Evolutionary conservation across 1,140 invertebrate species (phyloP).

Genomic region (Cyphomyrmex costatus): DNA sequence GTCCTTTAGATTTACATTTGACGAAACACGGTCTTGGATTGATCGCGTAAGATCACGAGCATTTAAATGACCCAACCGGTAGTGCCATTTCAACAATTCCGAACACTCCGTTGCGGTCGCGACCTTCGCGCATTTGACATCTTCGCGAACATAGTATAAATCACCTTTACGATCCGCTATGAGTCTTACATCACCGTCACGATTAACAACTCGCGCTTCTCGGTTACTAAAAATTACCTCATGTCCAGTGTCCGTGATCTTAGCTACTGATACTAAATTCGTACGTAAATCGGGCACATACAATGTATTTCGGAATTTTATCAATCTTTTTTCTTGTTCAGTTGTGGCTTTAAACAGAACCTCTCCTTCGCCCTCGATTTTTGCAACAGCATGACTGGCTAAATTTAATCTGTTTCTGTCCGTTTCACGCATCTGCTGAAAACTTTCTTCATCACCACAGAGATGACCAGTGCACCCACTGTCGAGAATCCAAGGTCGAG

Average conservation of each 20-base stretch:
- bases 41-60: neutral
- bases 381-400: too few species aligned
- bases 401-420: too few species aligned
- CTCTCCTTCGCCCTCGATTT: neutral
- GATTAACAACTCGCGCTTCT: neutral
- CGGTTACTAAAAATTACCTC: neutral
- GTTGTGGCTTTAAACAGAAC: neutral
- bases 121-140: neutral
- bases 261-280: neutral
- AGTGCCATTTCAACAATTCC: neutral
- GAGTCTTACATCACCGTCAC: neutral
- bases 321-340: neutral
- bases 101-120: neutral
- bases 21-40: neutral
- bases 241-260: neutral
- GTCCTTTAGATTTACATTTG: neutral
- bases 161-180: neutral
- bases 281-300: neutral
- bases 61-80: slow-evolving; percentile 1
- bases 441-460: too few species aligned
- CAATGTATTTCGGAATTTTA: neutral
- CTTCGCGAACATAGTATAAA: neutral
- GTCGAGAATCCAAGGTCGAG: too few species aligned
- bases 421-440: too few species aligned
- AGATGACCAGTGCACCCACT: too few species aligned